Percentiles rank a stretch among this genome's conserved stretches.
Conservation (phyloP, 2,797 vertebrate genomes). For the Allobates femoralis region DNA sequence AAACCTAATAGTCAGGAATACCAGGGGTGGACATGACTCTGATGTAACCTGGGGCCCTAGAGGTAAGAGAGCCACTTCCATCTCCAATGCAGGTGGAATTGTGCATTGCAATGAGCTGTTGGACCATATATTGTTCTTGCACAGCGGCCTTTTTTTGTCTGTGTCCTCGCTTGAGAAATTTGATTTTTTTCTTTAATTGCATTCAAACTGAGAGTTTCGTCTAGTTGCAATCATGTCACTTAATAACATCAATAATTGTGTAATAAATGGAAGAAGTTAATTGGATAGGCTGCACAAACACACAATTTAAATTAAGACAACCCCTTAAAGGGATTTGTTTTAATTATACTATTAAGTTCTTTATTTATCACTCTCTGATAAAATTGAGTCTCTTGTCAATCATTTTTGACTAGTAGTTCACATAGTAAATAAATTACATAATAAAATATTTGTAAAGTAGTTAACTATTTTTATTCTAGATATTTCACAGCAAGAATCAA, state of each 20-base stretch:
- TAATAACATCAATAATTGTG: background rate
- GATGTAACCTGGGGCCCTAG: too few species aligned
- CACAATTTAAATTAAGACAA: background rate
- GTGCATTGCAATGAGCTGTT: too few species aligned
- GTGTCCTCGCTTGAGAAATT: too few species aligned
- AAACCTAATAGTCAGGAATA: background rate
- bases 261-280: background rate
- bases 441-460: background rate
- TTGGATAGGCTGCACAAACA: background rate
- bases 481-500: background rate
- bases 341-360: background rate
- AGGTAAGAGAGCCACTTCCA: too few species aligned
- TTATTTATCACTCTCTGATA: background rate
- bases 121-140: too few species aligned
- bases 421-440: background rate
- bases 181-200: too few species aligned
- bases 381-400: background rate
- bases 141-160: too few species aligned
- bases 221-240: too few species aligned
- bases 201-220: too few species aligned
- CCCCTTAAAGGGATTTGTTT: background rate
- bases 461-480: background rate
- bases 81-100: too few species aligned
- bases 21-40: too few species aligned
- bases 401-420: background rate